Evolutionary conservation across 1,140 invertebrate species (phyloP).

Genomic region (Limonius californicus): DNA sequence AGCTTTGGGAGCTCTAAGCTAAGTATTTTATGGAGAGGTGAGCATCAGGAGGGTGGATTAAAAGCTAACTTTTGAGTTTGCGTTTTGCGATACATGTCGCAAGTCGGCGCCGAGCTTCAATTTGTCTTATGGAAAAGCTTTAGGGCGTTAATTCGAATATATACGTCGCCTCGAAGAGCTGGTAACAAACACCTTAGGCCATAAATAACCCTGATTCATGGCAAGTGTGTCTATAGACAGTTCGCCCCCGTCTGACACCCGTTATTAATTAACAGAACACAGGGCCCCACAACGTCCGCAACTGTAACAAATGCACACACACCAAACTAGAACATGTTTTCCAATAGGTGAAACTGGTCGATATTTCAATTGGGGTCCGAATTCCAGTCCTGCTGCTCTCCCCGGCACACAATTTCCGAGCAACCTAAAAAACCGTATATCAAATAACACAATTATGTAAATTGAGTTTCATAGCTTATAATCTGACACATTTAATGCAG

Average conservation of each 20-base stretch:
- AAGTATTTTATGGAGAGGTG: constrained; percentile 1
- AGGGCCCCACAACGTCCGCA: constrained; percentile 15
- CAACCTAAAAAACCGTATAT: constrained; percentile 21
- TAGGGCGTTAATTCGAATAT: not conserved
- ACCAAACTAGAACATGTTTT: constrained; percentile 13
- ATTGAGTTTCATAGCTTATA: constrained; percentile 39
- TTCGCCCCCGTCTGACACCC: constrained; percentile 26
- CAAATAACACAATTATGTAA: constrained; percentile 39
- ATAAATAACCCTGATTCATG: constrained; percentile 31
- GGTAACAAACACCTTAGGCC: constrained; percentile 18
- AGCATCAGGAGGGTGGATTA: not conserved
- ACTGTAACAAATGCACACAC: constrained; percentile 25
- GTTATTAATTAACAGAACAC: constrained; percentile 33
- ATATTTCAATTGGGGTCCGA: constrained; percentile 23
- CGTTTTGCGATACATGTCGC: not conserved
- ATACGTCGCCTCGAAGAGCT: not conserved
- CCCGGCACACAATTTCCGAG: constrained; percentile 18
- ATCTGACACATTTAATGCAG: constrained; percentile 41
- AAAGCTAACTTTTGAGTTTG: not conserved
- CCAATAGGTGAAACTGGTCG: constrained; percentile 14
- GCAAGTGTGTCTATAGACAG: constrained; percentile 28
- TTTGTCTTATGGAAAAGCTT: not conserved
- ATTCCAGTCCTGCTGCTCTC: not conserved
- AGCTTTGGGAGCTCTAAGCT: not conserved
- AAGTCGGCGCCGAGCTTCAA: not conserved